phyloP scores from a whole-genome alignment of 1,140 invertebrate genomes.

The Zaprionus camerounensis region DNA sequence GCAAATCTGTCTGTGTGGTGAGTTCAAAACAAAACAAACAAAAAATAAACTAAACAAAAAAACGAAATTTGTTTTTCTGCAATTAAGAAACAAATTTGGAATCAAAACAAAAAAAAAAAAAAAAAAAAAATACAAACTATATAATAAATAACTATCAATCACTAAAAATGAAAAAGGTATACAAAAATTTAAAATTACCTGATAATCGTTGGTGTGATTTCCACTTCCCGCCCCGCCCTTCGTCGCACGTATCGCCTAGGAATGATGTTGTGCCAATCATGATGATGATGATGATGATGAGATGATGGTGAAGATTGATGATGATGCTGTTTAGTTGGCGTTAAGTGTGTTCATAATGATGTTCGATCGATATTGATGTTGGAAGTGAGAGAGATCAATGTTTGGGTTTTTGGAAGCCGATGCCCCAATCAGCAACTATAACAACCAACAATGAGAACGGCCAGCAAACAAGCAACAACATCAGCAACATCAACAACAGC shows the following conservation, averaged over 20 bases:
- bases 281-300: conserved; percentile 50
- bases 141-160: conserved; percentile 30
- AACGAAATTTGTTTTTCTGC: conserved; percentile 74
- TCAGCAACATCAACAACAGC: conserved; percentile 23
- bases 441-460: conserved; percentile 21
- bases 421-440: neutral
- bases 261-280: conserved; percentile 47
- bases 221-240: conserved; percentile 68
- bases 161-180: conserved; percentile 66
- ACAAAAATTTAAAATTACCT: conserved; percentile 65
- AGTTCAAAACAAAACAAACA: conserved; percentile 59
- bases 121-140: conserved; percentile 30
- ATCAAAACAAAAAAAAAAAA: conserved; percentile 47
- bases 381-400: conserved; percentile 47
- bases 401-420: conserved; percentile 44
- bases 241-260: conserved; percentile 62
- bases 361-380: conserved; percentile 41
- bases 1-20: conserved; percentile 72
- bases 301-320: conserved; percentile 55
- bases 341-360: conserved; percentile 41
- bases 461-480: conserved; percentile 33
- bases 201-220: conserved; percentile 82
- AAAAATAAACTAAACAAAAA: conserved; percentile 54
- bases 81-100: conserved; percentile 78
- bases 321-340: conserved; percentile 46